Evolutionary conservation across 2,888 invertebrate genomes (phyloP), one percentile per base, ranked within the genome.

Genomic region (Drosophila suboccidentalis): DNA sequence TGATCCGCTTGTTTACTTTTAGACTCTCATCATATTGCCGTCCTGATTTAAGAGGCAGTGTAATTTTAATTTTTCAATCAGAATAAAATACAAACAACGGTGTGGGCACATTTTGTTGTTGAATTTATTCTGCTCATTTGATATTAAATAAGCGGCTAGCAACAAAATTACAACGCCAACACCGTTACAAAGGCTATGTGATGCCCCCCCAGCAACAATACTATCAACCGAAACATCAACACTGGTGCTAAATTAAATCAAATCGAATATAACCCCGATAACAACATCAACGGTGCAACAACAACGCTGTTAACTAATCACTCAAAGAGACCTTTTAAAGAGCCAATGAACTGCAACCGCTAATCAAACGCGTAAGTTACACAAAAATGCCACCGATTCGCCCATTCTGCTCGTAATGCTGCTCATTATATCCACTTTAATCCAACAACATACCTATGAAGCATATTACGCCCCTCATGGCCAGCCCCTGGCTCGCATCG

Each of bases 311-410:
- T 36, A 49, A 61, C 60, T 67, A 76, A 76, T 72, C 71, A 65
- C 54, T 65, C 66, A 75, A 46, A 19, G 59, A 49, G 80, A 75
- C 80, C 75, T 79, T 87, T 86, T 83, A 80, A 80, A 89, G 77
- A 80, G 79, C 71, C 84, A 82, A 87, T 79, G 81, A 87, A 78
- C 85, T 76, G 80, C 82, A 90, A 91, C 91, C 91, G 91, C 91
- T 91, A 91, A 91, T 91, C 91, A 91, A 91, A 57, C 64, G 47
- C 22, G 10, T 54, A 64, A 59, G 54, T 59, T 50, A 59, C 34
- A 44, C 19, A 46, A 41, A 41, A 17, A 15, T 3, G n/a, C 6
- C n/a, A 38, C 5, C 36, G 4, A n/a, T 13, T 38, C 36, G 4
- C n/a, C 13, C 36, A 38, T 38, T 38, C n/a, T 32, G 9, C 9